Evolutionary conservation across 2,888 invertebrate genomes (phyloP).

Genomic region (Dynastes hyllus): DNA sequence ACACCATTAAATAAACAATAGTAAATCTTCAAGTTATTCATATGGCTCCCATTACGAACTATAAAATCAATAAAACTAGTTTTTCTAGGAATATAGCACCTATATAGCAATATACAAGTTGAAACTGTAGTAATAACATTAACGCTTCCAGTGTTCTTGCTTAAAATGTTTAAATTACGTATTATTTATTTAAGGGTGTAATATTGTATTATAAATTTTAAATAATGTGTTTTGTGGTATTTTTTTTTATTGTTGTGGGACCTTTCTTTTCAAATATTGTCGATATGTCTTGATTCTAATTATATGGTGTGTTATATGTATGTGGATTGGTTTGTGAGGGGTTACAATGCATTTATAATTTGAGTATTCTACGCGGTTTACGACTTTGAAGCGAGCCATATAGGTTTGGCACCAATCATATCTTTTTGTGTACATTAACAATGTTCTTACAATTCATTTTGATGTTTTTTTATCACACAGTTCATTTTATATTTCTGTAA

Average conservation of each 20-base stretch:
- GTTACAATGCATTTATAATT: not conserved
- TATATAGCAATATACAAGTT: not conserved
- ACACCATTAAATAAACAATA: constrained; percentile 20
- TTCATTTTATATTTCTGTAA: not conserved
- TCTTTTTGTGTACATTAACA: not conserved
- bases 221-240: not conserved
- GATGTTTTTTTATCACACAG: not conserved
- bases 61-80: not conserved
- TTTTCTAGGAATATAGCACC: not conserved
- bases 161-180: not conserved
- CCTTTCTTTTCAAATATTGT: not conserved
- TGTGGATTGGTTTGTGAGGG: not conserved
- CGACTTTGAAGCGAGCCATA: not conserved
- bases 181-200: constrained; percentile 16
- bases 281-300: not conserved
- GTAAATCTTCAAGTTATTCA: not conserved
- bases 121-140: not conserved
- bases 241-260: not conserved
- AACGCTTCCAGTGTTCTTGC: not conserved
- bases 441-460: not conserved
- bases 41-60: not conserved
- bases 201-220: constrained; percentile 1
- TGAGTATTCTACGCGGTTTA: not conserved
- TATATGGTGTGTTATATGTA: not conserved
- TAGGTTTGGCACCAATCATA: not conserved